Evolutionary conservation across 1,140 invertebrate species (phyloP), one percentile per base, ranked within the genome.

Genomic region (Neodiprion virginianus): DNA sequence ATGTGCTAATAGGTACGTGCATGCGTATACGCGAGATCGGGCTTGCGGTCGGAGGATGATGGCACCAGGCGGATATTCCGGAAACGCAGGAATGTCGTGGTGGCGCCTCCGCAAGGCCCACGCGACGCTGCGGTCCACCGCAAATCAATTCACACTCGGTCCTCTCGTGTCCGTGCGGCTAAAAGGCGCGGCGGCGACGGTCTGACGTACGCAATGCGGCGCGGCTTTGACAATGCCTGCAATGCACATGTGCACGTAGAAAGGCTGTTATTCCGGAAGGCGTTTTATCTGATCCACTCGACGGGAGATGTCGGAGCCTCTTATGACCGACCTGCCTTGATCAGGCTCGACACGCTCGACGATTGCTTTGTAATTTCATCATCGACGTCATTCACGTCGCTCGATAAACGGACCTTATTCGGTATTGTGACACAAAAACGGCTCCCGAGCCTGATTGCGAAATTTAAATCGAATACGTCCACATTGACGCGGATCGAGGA

Each of bases 71-170:
- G 53, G 53, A 14, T 14, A 61, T 61, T 61, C 53, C 53, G 53
- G 53, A 61, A 61, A 61, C 53, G 11, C 11, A 14, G 53, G 53
- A 61, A 61, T 61, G 53, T 61, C 53, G 53, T 8, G 53, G 53
- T 61, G 53, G 53, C 53, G 53, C 53, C 53, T 61, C 11, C 28
- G 28, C 28, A 61, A 61, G 53, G 53, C 53, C 53, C 53, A 61
- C 53, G 53, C 53, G 53, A 61, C 53, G 11, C 53, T 61, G 11
- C 53, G 53, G 53, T 61, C 53, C 53, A 61, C 53, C 53, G 53
- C 53, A 61, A 61, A 61, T 61, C 53, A 61, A 61, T 61, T 61
- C 53, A 61, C 53, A 61, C 53, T 61, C 53, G 53, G 53, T 61
- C 3, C n/a, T 61, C 53, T 17, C 53, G 53, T 61, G 53, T 61